Base-by-base conservation (phyloP, 2,113 vertebrate genomes). In the Rhabdornis inornatus region DNA sequence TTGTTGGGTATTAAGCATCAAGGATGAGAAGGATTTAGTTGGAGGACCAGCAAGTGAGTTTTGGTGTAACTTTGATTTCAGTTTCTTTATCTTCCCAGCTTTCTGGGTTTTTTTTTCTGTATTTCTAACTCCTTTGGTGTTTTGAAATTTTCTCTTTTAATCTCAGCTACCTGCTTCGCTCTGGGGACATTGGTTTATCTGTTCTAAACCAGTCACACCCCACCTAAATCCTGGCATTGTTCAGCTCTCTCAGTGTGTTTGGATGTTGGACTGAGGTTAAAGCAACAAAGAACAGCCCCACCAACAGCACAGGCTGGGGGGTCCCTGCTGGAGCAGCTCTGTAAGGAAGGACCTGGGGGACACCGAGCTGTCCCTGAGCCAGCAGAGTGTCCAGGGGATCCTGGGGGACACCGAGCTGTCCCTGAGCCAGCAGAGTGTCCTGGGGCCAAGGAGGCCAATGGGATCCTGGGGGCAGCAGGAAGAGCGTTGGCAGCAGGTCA, bases 171-270 rank as follows among this genome's bases (percentile, higher is more conserved):
- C 4, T 83, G 66, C 11, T 76, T 92, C 16, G 35, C 40, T 69
- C 31, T 72, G 75, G 39, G 85, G 13, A 35, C 12, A 3, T 10
- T 20, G 39, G 8, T 63, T 57, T 90, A 35, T 66, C 25, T 68
- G 30, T 71, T 76, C 27, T 79, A 13, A 93, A 52, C 39, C 15
- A 22, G 57, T 90, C 33, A 64, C 49, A 65, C 83, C 75, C 47
- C 72, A n/a, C 57, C 70, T 69, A 68, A 92, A 90, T 71, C 80
- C 80, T 92, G 83, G n/a, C 53, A 40, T 92, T 90, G 76, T 88
- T 90, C 71, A 76, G 27, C 31, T 13, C 57, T 68, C 52, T 4
- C 35, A 6, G 3, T 1, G 39, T 6, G 7, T 49, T 75, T 71
- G 33, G 7, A 1, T 24, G 18, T 63, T 3, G 7, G 30, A 6